phyloP scores from a whole-genome alignment of 64 coral and sea anemone species.

The Stichodactyla helianthus region DNA sequence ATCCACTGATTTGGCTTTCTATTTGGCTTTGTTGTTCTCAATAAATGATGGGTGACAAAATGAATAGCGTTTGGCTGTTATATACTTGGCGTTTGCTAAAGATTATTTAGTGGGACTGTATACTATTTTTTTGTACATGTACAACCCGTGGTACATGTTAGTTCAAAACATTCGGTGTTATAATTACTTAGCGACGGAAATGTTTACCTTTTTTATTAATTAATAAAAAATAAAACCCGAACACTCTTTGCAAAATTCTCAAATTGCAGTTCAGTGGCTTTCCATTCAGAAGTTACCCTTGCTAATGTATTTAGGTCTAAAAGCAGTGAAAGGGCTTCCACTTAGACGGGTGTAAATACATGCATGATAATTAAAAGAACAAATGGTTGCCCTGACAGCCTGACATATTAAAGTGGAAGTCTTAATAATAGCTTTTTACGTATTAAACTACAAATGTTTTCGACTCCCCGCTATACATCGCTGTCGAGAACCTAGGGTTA shows the following conservation, averaged over 20 bases:
- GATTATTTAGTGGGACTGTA: background rate
- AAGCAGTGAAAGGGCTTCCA: background rate
- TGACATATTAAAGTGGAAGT: background rate
- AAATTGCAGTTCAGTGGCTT: background rate
- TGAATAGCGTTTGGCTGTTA: slow-evolving; percentile 30
- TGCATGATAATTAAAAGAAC: background rate
- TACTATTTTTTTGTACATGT: background rate
- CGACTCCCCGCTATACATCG: background rate
- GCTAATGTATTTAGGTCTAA: background rate
- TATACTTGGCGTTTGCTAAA: background rate
- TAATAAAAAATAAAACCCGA: background rate
- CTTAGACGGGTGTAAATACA: background rate
- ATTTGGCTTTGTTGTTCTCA: slow-evolving; percentile 18
- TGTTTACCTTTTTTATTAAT: background rate
- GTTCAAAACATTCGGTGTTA: background rate
- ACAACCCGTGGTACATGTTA: background rate
- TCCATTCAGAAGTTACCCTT: background rate
- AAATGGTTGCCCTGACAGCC: background rate
- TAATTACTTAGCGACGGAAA: background rate
- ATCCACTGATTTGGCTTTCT: background rate
- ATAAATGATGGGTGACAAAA: slow-evolving; percentile 21
- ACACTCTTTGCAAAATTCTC: background rate
- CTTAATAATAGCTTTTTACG: background rate
- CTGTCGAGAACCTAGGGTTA: background rate
- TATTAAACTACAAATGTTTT: background rate